phyloP scores from a whole-genome alignment of 1,140 invertebrate genomes.

The Cardiocondyla obscurior region DNA sequence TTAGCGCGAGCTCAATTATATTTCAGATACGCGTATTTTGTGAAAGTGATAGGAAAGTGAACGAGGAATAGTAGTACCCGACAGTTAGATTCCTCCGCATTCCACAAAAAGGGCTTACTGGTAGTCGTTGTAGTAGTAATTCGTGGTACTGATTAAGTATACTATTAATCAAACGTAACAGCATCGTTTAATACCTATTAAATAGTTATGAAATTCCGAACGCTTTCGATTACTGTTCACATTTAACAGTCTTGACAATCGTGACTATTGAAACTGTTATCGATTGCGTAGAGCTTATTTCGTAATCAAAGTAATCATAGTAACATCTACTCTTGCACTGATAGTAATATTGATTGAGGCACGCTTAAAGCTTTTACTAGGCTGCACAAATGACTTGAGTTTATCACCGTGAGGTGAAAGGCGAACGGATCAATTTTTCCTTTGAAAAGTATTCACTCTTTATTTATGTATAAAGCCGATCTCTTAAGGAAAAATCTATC shows the following conservation, averaged over 20 bases:
- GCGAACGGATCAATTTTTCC: background rate
- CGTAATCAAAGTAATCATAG: background rate
- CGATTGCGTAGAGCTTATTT: slow-evolving; percentile 12
- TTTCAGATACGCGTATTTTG: background rate
- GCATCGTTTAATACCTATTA: slow-evolving; percentile 17
- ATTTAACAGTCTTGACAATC: slow-evolving; percentile 5
- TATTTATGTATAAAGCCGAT: background rate
- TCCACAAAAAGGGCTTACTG: slow-evolving; percentile 31
- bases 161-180: slow-evolving; percentile 16
- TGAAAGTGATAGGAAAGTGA: slow-evolving; percentile 16
- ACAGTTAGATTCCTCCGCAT: slow-evolving; percentile 6
- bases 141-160: slow-evolving; percentile 2
- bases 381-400: slow-evolving; percentile 7
- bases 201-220: slow-evolving; percentile 27
- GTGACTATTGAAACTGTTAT: background rate
- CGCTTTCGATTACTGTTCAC: slow-evolving; percentile 24
- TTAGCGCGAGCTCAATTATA: background rate
- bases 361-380: slow-evolving; percentile 31
- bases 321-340: slow-evolving; percentile 7
- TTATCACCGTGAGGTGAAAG: background rate
- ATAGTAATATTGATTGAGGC: slow-evolving; percentile 32
- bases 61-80: background rate
- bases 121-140: slow-evolving; percentile 38
- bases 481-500: background rate
- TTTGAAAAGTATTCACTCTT: background rate